Evolutionary conservation across 2,888 invertebrate genomes (phyloP), one percentile per base, ranked within the genome.

Genomic region (Hemithea aestivaria): DNA sequence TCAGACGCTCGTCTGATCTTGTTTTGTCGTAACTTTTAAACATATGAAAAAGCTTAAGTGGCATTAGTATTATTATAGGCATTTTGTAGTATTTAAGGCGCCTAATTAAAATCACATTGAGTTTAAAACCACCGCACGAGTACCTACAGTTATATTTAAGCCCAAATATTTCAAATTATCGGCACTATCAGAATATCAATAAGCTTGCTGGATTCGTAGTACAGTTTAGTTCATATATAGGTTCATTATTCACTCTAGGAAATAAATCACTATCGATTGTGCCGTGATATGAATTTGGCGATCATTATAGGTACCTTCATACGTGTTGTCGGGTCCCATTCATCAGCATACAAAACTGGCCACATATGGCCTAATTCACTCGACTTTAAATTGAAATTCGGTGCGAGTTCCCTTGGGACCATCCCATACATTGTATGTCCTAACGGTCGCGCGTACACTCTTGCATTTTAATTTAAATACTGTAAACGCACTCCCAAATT

Each of bases 341-440:
- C 62, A 62, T 70, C 58, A 61, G 45, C 34, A 49, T 45, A 51
- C 50, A 47, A 55, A 40, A 36, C 28, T 43, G 43, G 37, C 54
- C 58, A 56, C 56, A 62, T 49, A 56, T 48, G 63, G 56, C 64
- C 64, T 67, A 78, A 79, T 79, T 80, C 65, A 61, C 60, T 64
- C 54, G 58, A 58, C 54, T 51, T 53, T 55, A 46, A 72, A 76
- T 81, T 80, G 57, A 75, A 78, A 81, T 82, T 81, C 81, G 76
- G 70, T 38, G 33, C 73, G 56, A 63, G 79, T 67, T 72, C 74
- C 76, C 50, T 45, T 37, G 66, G 77, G 75, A 71, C 58, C 66
- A 58, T 58, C 51, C 54, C 41, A 47, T 49, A 49, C 58, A 67
- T 69, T 74, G 68, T 74, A 46, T 44, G 42, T 48, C 29, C 43